These are phyloP conservation scores for Zalophus californianus DNA, from an alignment of 2,797 vertebrate species.

Conservation along the genomic window DNA sequence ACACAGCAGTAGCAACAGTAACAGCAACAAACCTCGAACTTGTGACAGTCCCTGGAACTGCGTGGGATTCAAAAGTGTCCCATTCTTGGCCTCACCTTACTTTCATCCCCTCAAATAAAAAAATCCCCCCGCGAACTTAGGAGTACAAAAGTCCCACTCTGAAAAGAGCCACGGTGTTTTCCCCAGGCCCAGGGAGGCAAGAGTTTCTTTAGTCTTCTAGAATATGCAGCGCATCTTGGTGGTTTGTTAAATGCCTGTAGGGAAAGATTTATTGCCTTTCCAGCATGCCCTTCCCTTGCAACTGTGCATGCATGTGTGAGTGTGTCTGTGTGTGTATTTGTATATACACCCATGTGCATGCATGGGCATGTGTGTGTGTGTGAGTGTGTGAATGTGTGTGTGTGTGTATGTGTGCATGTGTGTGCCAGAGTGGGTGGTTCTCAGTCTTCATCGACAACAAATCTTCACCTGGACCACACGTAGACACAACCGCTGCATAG, in stretches of 20 bases:
- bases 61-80: background rate
- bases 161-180: background rate
- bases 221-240: background rate
- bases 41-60: background rate
- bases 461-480: constrained; percentile 79
- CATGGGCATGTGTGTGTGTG: background rate
- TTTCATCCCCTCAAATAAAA: background rate
- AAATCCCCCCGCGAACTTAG: background rate
- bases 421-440: background rate
- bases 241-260: background rate
- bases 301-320: background rate
- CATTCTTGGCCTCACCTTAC: background rate
- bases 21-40: background rate
- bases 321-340: background rate
- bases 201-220: background rate
- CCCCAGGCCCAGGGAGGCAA: background rate
- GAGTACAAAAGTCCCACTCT: background rate
- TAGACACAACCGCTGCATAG: constrained; percentile 83
- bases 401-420: fast-evolving
- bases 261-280: background rate
- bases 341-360: too few relatives aligned
- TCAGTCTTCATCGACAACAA: constrained; percentile 82
- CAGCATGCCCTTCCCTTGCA: background rate
- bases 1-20: background rate
- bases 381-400: too few relatives aligned